A percentile compares a stretch with the other conserved stretches of the same genome.
Conservation (phyloP, 2,113 vertebrate species). For the Sylvietta virens region DNA sequence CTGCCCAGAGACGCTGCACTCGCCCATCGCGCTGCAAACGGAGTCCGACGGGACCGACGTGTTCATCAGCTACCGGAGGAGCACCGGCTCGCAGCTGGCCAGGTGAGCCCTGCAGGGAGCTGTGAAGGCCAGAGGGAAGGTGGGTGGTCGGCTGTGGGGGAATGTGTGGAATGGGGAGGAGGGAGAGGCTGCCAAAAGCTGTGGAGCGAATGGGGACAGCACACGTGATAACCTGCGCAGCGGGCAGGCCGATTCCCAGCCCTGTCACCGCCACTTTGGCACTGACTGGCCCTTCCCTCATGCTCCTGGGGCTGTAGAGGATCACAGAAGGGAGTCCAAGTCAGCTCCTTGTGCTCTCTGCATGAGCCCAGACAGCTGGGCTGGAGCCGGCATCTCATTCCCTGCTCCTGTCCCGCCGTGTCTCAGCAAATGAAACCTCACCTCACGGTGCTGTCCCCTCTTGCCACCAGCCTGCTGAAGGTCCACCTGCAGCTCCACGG, state of each 20-base stretch:
- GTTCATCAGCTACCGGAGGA: slow-evolving; percentile 96
- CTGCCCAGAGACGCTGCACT: slow-evolving; percentile 73
- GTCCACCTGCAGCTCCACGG: slow-evolving; percentile 94
- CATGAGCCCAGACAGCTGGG: neutral
- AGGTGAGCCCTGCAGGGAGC: slow-evolving; percentile 72
- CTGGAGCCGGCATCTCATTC: neutral
- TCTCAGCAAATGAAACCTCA: neutral
- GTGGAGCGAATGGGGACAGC: neutral
- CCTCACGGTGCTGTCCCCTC: neutral
- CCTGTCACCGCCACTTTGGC: neutral
- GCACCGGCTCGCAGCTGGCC: slow-evolving; percentile 91
- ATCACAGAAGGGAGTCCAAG: neutral
- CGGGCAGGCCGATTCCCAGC: neutral
- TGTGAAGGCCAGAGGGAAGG: accelerated
- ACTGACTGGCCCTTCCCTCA: neutral
- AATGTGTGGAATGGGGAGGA: neutral
- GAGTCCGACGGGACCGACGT: slow-evolving; percentile 82
- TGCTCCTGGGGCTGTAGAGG: accelerated
- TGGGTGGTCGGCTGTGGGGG: neutral
- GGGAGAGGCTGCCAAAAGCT: neutral
- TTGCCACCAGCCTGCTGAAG: slow-evolving; percentile 84
- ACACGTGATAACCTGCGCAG: accelerated
- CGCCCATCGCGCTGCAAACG: slow-evolving; percentile 69
- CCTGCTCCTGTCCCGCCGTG: neutral
- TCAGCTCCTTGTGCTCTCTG: neutral